A percentile compares a stretch with the other conserved stretches of the same genome.
phyloP scores from a whole-genome alignment of 64 coral and sea anemone species.

The Montipora efflorescens region DNA sequence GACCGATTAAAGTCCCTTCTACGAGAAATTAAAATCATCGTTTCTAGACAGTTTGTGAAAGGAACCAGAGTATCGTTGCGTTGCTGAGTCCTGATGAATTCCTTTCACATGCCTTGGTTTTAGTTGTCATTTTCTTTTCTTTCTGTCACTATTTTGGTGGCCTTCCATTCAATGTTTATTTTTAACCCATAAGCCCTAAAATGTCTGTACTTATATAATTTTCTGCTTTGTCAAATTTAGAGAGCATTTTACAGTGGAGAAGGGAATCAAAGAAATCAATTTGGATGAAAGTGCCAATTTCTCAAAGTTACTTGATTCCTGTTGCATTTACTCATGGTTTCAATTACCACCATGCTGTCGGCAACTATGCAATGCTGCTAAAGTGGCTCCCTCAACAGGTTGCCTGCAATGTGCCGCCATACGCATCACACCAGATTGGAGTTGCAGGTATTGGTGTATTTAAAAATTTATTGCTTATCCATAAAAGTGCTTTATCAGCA shows the following conservation, averaged over 20 bases:
- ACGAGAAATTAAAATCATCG: too few species aligned
- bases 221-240: neutral
- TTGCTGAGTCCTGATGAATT: too few species aligned
- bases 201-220: neutral
- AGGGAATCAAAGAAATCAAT: constrained; percentile 73
- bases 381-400: constrained; percentile 82
- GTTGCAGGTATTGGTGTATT: constrained; percentile 67
- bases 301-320: constrained; percentile 79
- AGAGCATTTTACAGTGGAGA: constrained; percentile 71
- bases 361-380: constrained; percentile 77
- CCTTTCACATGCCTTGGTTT: too few species aligned
- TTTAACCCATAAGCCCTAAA: neutral
- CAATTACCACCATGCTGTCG: constrained; percentile 77
- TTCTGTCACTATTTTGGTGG: too few species aligned
- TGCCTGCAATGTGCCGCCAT: constrained; percentile 78
- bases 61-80: too few species aligned
- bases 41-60: too few species aligned
- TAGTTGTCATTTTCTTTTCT: too few species aligned
- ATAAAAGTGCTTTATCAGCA: too few species aligned
- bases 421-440: constrained; percentile 90
- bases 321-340: constrained; percentile 83
- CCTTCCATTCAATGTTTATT: too few species aligned
- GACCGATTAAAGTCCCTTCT: neutral
- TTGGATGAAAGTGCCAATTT: constrained; percentile 81
- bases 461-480: neutral